Conservation (phyloP, 2,113 vertebrate genomes). For the Aptenodytes forsteri region DNA sequence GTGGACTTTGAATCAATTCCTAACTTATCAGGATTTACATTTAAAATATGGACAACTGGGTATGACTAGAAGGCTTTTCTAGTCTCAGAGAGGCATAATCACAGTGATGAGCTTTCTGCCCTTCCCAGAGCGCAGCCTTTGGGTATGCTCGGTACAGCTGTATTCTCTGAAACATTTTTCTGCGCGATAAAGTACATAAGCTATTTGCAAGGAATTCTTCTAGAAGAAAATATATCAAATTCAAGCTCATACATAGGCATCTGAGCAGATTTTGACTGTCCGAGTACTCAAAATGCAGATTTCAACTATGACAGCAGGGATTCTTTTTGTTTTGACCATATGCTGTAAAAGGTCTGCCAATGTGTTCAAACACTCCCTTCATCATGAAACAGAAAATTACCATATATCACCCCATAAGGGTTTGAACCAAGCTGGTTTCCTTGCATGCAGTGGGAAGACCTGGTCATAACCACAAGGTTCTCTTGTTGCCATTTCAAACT, state of each 20-base stretch:
- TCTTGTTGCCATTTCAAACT: background rate
- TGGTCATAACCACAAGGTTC: background rate
- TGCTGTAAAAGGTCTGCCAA: background rate
- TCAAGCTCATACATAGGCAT: background rate
- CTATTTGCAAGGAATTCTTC: background rate
- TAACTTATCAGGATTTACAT: background rate
- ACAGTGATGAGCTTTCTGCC: background rate
- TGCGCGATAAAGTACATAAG: background rate
- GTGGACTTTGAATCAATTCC: background rate
- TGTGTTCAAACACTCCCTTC: background rate
- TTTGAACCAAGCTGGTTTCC: background rate
- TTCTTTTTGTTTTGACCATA: background rate
- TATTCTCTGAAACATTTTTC: background rate
- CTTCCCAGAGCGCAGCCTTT: background rate
- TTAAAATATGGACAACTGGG: background rate
- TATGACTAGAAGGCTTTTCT: background rate
- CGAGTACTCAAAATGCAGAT: constrained; percentile 5
- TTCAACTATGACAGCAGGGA: background rate
- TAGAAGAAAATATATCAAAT: background rate
- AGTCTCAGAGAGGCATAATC: constrained; percentile 14
- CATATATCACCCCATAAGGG: background rate
- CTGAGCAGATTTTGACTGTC: background rate
- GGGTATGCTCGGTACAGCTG: background rate
- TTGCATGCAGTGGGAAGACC: background rate
- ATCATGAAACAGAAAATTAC: background rate